phyloP scores from a whole-genome alignment of 2,113 vertebrate species.

The Polypterus bichir region DNA sequence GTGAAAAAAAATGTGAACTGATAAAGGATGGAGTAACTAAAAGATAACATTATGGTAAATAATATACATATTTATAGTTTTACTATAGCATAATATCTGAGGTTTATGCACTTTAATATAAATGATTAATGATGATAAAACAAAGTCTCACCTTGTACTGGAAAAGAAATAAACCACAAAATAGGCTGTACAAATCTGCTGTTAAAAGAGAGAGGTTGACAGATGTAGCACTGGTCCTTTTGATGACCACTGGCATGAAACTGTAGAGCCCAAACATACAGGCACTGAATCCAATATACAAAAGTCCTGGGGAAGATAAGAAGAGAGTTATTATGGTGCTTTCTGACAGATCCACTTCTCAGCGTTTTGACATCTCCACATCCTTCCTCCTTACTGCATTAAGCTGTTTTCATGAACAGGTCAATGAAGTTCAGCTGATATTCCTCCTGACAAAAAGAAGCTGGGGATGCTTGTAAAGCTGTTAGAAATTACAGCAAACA shows the following conservation, averaged over 20 bases:
- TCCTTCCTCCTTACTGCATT: not conserved
- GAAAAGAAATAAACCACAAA: conserved; percentile 86
- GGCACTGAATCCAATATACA: conserved; percentile 80
- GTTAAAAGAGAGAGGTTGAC: conserved; percentile 88
- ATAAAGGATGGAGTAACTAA: too few species aligned
- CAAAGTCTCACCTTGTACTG: conserved; percentile 72
- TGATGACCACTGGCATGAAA: conserved; percentile 89
- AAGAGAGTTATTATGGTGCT: conserved; percentile 10
- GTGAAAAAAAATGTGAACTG: too few species aligned
- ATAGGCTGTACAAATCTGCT: conserved; percentile 82
- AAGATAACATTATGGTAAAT: too few species aligned
- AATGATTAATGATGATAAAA: not conserved
- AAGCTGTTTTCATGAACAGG: not conserved
- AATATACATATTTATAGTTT: too few species aligned
- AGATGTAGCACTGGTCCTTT: conserved; percentile 78
- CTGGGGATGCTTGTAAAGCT: not conserved
- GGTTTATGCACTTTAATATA: too few species aligned
- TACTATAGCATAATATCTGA: too few species aligned
- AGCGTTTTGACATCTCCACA: not conserved
- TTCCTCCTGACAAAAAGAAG: not conserved
- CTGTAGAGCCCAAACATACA: conserved; percentile 94
- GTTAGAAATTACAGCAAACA: conserved; percentile 1
- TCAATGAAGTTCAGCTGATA: not conserved
- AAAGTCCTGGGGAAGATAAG: conserved; percentile 55
- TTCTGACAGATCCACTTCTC: not conserved